Conservation (phyloP, 2,797 vertebrate genomes). For the Lithobates sylvaticus region DNA sequence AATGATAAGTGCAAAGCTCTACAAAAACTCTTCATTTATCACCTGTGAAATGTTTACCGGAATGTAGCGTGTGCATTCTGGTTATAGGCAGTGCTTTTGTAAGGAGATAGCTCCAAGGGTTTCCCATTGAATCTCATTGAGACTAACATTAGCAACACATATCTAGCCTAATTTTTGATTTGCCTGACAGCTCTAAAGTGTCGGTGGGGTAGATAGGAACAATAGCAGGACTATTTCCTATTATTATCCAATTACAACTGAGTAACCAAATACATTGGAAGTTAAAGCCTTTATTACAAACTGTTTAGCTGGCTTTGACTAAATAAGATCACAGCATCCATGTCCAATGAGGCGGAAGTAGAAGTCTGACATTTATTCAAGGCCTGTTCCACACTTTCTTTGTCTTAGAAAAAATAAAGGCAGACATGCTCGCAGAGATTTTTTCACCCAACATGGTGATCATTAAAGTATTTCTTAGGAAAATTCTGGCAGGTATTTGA, state of each 20-base stretch:
- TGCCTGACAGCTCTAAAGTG: slow-evolving; percentile 35
- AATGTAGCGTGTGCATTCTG: slow-evolving; percentile 36
- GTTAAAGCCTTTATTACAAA: slow-evolving; percentile 37
- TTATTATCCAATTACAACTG: slow-evolving; percentile 59
- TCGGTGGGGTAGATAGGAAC: slow-evolving; percentile 28
- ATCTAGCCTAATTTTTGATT: slow-evolving; percentile 56
- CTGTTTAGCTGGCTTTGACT: slow-evolving; percentile 40
- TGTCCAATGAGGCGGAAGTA: slow-evolving; percentile 47
- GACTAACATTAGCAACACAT: slow-evolving; percentile 43
- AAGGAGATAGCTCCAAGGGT: slow-evolving; percentile 35
- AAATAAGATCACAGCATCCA: slow-evolving; percentile 51
- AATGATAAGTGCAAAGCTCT: slow-evolving; percentile 59
- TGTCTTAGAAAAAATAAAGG: slow-evolving; percentile 26
- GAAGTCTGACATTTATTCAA: slow-evolving; percentile 50
- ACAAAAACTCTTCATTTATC: slow-evolving; percentile 61
- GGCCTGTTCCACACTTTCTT: slow-evolving; percentile 19
- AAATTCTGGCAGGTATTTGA: not conserved
- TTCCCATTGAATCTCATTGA: slow-evolving; percentile 36
- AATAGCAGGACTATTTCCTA: slow-evolving; percentile 52
- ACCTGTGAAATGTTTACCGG: slow-evolving; percentile 61
- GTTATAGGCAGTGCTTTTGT: slow-evolving; percentile 52
- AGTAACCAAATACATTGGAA: slow-evolving; percentile 55
- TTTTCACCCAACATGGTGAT: not conserved
- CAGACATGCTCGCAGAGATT: not conserved
- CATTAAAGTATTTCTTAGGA: not conserved